Conservation (phyloP, 2,797 vertebrate genomes). For the Myotis planiceps region DNA sequence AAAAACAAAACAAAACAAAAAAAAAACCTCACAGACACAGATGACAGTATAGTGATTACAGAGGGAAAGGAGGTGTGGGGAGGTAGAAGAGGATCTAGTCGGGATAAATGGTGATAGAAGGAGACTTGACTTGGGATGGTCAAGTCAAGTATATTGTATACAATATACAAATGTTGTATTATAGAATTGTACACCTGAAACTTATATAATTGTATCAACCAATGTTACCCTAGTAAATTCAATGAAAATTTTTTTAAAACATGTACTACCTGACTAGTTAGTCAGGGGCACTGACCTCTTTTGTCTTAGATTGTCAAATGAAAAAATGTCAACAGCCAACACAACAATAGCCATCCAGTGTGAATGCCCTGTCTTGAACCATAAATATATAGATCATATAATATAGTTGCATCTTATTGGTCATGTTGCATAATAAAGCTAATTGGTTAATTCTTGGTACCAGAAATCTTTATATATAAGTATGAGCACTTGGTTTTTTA, state of each 20-base stretch:
- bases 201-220: background rate
- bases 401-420: background rate
- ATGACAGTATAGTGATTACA: background rate
- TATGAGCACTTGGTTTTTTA: background rate
- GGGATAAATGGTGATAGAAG: background rate
- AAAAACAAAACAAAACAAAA: background rate
- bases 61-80: background rate
- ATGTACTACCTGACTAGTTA: background rate
- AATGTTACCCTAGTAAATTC: background rate
- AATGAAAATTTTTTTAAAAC: background rate
- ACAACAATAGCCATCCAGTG: background rate
- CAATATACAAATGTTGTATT: background rate
- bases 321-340: background rate
- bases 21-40: background rate
- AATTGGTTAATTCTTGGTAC: background rate
- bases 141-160: too few relatives aligned
- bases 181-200: background rate
- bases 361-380: background rate
- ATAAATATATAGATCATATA: background rate
- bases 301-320: background rate
- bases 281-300: background rate
- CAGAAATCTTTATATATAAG: background rate
- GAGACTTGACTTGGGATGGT: background rate
- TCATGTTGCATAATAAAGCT: background rate
- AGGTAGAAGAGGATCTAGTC: background rate